Base-by-base conservation (phyloP, 2,888 invertebrate genomes). In the Hybos culiciformis region DNA sequence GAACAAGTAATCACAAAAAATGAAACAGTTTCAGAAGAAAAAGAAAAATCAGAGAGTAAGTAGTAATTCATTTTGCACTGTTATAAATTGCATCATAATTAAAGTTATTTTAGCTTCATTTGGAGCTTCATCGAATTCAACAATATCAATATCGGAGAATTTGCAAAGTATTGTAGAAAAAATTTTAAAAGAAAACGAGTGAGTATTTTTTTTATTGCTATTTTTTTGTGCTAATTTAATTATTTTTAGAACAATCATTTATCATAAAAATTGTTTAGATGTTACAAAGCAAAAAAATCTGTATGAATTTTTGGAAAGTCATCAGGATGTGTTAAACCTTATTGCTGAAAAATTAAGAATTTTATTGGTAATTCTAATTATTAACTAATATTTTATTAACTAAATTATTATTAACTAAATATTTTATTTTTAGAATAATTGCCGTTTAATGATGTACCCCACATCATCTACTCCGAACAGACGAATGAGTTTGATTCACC, bases 401-500 rank as follows among this genome's bases (percentile, higher is more conserved):
- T 51, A 46, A 20, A 41, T 39, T 44, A 32, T 26, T 18, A 18
- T 17, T 36, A 12, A 19, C 32, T 19, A 40, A 38, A 20, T 29
- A 3, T 17, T 3, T 19, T 32, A 39, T 38, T 43, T 26, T 21
- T 20, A 46, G 48, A 43, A 51, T 42, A 48, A 31, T 37, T 33
- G 42, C 37, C 41, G 42, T 23, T 39, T 47, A 42, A 19, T 43
- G 12, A 19, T 48, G 37, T 48, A 54, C 50, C 50, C 61, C 43
- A 43, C 49, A 29, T 60, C 65, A 34, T 65, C 65, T 43, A 66
- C 66, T 8, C 66, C 66, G 9, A 62, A 64, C n/a, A n/a, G n/a
- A 38, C 56, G 59, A 12, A 50, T 50, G 2, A 40, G 45, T 18
- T 42, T 47, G 12, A 46, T 14, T 20, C 3, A 4, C 7, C n/a